These are phyloP conservation scores for Nymphicus hollandicus DNA, from an alignment of 2,113 vertebrate genomes.

Conservation along the genomic window DNA sequence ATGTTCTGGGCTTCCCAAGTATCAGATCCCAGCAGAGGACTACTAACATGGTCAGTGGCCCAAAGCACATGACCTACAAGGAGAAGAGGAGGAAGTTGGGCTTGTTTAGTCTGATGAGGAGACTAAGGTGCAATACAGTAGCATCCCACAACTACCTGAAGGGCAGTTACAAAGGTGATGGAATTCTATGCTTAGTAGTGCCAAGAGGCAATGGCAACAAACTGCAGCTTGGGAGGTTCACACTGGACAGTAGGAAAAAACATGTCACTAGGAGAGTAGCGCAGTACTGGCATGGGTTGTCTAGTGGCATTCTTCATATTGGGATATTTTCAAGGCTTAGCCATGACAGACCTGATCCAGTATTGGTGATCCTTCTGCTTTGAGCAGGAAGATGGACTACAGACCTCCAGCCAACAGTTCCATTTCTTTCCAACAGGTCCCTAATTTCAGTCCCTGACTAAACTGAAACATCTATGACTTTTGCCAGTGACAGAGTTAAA, in stretches of 20 bases:
- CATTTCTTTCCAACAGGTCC: not conserved
- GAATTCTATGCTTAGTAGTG: not conserved
- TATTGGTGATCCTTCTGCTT: not conserved
- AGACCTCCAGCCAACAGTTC: not conserved
- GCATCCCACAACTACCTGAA: not conserved
- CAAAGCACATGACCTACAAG: accelerated
- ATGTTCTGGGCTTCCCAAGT: not conserved
- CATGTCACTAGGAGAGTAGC: not conserved
- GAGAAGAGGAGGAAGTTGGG: not conserved
- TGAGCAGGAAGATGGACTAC: not conserved
- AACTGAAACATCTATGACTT: not conserved
- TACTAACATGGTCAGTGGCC: accelerated
- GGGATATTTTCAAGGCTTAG: not conserved
- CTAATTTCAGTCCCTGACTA: not conserved
- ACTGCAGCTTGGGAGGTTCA: not conserved
- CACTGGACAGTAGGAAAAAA: not conserved
- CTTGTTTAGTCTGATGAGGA: not conserved
- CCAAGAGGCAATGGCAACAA: not conserved
- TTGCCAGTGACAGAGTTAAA: not conserved
- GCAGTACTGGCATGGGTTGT: not conserved
- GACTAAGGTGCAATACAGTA: not conserved
- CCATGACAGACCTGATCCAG: not conserved
- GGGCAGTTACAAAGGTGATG: not conserved
- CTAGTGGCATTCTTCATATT: not conserved
- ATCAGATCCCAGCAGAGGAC: not conserved